Evolutionary conservation across 1,140 invertebrate genomes (phyloP).

Genomic region (Penaeus chinensis): DNA sequence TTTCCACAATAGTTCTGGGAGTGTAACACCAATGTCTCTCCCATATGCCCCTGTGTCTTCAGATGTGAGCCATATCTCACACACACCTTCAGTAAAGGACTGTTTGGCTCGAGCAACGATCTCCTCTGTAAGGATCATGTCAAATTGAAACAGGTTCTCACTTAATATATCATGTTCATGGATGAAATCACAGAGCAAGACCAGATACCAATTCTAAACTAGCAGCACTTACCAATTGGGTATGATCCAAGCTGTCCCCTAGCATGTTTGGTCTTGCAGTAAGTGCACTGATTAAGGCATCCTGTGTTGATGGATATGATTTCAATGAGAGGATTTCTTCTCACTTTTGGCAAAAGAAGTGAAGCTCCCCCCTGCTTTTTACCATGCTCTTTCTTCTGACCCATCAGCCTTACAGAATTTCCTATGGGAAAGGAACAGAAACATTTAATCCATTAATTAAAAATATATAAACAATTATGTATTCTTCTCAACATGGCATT

Average conservation of each 20-base stretch:
- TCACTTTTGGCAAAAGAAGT: conserved; percentile 89
- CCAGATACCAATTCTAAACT: neutral
- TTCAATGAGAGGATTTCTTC: conserved; percentile 95
- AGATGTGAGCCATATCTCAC: conserved; percentile 98
- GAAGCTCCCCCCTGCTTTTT: conserved; percentile 89
- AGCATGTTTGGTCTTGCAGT: conserved; percentile 98
- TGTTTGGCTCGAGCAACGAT: conserved; percentile 83
- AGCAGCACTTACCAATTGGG: conserved; percentile 72
- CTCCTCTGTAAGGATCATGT: conserved; percentile 72
- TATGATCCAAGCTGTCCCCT: conserved; percentile 96
- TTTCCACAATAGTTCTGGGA: conserved; percentile 87
- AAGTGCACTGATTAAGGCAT: conserved; percentile 98
- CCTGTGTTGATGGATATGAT: conserved; percentile 98
- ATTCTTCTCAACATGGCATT: too few species aligned
- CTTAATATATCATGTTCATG: neutral
- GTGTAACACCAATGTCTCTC: conserved; percentile 87
- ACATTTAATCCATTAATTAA: too few species aligned
- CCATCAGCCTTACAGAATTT: conserved; percentile 83
- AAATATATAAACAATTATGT: too few species aligned
- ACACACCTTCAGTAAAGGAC: conserved; percentile 92
- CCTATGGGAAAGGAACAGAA: conserved; percentile 69
- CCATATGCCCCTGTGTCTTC: conserved; percentile 99
- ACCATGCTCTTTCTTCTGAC: conserved; percentile 80
- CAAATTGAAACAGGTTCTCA: neutral
- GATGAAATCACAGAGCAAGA: neutral